These are phyloP conservation scores for Allobates femoralis DNA, from an alignment of 2,797 vertebrate species.

Conservation along the genomic window DNA sequence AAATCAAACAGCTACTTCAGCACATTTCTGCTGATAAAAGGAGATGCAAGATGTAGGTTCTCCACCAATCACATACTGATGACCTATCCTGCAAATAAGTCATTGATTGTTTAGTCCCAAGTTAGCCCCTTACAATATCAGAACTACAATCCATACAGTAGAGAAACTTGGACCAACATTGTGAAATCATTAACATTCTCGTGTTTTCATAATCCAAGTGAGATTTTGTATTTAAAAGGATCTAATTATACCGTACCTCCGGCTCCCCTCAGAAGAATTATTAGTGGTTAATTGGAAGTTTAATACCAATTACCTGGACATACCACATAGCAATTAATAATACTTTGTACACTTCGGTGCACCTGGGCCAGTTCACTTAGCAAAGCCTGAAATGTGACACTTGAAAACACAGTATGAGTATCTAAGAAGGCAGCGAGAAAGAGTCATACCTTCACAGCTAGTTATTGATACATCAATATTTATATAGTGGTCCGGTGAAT, in stretches of 20 bases:
- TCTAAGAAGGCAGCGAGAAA: background rate
- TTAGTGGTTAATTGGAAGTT: constrained; percentile 12
- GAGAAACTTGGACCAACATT: background rate
- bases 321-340: background rate
- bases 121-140: background rate
- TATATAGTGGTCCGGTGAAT: background rate
- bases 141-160: background rate
- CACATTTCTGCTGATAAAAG: too few relatives aligned
- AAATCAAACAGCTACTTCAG: too few relatives aligned
- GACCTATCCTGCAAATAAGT: too few relatives aligned
- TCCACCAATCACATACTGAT: too few relatives aligned
- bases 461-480: background rate
- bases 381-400: background rate
- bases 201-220: background rate
- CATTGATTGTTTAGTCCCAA: too few relatives aligned
- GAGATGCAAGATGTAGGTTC: too few relatives aligned
- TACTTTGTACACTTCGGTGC: background rate
- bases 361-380: background rate
- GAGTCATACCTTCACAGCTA: background rate
- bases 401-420: background rate
- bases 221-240: background rate
- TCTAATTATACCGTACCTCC: background rate
- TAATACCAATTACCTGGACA: constrained; percentile 21
- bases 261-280: background rate
- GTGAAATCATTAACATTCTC: background rate